Percentiles rank a stretch among this genome's conserved stretches.
These are phyloP conservation scores for Cephus runcator DNA, from an alignment of 2,888 invertebrate genomes.

Conservation along the genomic window DNA sequence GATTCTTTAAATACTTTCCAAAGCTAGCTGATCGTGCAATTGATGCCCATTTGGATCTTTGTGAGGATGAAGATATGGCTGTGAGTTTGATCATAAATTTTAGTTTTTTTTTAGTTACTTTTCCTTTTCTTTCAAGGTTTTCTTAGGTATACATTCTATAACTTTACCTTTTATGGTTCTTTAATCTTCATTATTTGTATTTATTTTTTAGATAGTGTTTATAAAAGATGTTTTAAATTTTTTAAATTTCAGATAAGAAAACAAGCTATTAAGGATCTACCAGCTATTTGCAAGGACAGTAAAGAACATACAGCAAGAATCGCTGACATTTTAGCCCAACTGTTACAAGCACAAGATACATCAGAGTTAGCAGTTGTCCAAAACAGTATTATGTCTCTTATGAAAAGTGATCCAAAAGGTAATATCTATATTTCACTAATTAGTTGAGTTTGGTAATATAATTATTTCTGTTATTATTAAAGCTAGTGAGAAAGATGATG, in stretches of 20 bases:
- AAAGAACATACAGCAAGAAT: conserved; percentile 87
- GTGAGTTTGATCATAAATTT: conserved; percentile 68
- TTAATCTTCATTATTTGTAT: conserved; percentile 1
- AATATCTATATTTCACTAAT: background rate
- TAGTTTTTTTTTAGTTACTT: background rate
- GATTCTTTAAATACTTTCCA: conserved; percentile 94
- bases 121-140: background rate
- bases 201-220: conserved; percentile 12
- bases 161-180: conserved; percentile 1
- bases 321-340: conserved; percentile 91
- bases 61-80: conserved; percentile 93
- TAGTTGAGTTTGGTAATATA: background rate
- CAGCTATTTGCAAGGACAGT: conserved; percentile 85
- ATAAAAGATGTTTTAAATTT: conserved; percentile 26
- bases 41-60: conserved; percentile 92
- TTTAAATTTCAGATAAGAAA: conserved; percentile 80
- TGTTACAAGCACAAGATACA: conserved; percentile 87
- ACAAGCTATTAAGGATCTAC: conserved; percentile 92
- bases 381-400: conserved; percentile 81
- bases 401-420: conserved; percentile 79
- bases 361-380: conserved; percentile 87
- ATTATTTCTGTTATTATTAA: background rate
- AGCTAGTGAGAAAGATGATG: background rate
- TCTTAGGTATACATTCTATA: background rate
- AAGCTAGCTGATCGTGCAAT: conserved; percentile 86